These are phyloP conservation scores for Mormyrops boulengeri DNA, from an alignment of 2,797 vertebrate genomes.

Conservation along the genomic window DNA sequence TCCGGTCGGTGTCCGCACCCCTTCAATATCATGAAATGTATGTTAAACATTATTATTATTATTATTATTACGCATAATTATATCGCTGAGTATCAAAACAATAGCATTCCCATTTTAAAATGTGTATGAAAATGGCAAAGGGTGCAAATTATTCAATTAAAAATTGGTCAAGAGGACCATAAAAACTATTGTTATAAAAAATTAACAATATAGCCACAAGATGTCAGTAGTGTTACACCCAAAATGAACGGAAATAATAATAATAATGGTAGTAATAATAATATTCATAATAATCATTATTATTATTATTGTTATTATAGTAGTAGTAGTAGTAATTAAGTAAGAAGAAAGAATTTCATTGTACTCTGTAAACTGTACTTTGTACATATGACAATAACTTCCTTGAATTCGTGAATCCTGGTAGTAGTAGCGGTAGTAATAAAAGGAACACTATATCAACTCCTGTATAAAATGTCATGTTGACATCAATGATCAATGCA, in stretches of 20 bases:
- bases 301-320: background rate
- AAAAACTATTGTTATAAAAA: background rate
- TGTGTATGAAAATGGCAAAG: background rate
- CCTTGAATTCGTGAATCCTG: background rate
- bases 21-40: background rate
- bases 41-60: background rate
- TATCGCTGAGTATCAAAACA: background rate
- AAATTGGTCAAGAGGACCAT: background rate
- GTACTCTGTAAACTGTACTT: background rate
- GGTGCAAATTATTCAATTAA: background rate
- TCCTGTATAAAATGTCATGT: background rate
- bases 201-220: background rate
- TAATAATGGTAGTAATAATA: background rate
- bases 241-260: background rate
- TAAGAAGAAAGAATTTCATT: background rate
- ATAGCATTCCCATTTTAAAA: background rate
- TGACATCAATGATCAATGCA: background rate
- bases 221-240: conserved; percentile 3
- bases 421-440: background rate
- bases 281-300: background rate
- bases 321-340: background rate
- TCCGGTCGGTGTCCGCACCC: background rate
- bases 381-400: background rate
- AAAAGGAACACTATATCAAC: background rate
- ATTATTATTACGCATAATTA: background rate